A percentile compares a stretch with the other conserved stretches of the same genome.
Conservation (phyloP, 2,888 invertebrate genomes). For the Erpobdella octoculata region DNA sequence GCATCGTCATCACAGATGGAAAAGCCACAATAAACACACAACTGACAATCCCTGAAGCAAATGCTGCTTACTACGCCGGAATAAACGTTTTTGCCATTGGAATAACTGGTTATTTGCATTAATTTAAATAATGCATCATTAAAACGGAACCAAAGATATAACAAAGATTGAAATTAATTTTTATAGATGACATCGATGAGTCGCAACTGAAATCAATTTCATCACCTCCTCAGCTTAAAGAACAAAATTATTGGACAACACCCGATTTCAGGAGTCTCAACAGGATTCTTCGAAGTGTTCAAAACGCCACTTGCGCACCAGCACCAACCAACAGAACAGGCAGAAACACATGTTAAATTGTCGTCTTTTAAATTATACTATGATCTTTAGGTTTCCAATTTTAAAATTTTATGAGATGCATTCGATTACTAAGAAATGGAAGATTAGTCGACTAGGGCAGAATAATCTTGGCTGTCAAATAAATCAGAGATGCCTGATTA, state of each 20-base stretch:
- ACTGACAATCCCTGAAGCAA: slow-evolving; percentile 39
- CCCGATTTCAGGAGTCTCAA: slow-evolving; percentile 32
- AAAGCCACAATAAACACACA: slow-evolving; percentile 42
- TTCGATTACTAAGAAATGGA: too few relatives aligned
- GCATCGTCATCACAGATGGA: slow-evolving; percentile 45
- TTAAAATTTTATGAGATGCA: background rate
- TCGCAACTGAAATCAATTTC: slow-evolving; percentile 30
- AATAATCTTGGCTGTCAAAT: too few relatives aligned
- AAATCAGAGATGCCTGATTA: too few relatives aligned
- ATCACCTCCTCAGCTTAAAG: slow-evolving; percentile 31
- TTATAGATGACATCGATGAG: slow-evolving; percentile 31
- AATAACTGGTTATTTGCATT: slow-evolving; percentile 23
- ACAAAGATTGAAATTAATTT: too few relatives aligned
- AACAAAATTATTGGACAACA: slow-evolving; percentile 33
- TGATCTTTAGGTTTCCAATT: background rate
- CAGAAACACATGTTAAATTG: too few relatives aligned
- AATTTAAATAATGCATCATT: too few relatives aligned
- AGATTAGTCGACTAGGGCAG: too few relatives aligned
- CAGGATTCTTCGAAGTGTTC: slow-evolving; percentile 30
- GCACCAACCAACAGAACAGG: background rate
- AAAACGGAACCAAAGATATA: too few relatives aligned
- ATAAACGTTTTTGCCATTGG: slow-evolving; percentile 29
- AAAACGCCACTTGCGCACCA: slow-evolving; percentile 31
- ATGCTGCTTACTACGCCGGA: slow-evolving; percentile 11
- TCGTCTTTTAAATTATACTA: too few relatives aligned